Evolutionary conservation across 1,140 invertebrate species (phyloP), one percentile per base, ranked within the genome.

Genomic region (Hesperophylax magnus): DNA sequence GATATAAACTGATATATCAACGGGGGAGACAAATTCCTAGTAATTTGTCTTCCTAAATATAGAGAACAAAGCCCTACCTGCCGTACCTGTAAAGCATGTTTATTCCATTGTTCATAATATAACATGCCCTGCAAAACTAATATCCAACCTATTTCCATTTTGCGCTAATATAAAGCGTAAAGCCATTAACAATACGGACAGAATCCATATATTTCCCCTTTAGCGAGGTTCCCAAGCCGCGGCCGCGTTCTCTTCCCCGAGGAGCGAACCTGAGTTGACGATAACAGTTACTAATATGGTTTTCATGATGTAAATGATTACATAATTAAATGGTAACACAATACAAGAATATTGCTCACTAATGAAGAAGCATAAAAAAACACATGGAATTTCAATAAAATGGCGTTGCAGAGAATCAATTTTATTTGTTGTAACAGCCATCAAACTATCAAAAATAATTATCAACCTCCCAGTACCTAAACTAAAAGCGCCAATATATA

Each of bases 181-280:
- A 78, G 76, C 79, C 82, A 83, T 83, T 83, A 83, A 83, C 82
- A 83, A 83, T 80, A 72, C 79, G 82, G 79, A 78, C 82, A 83
- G 82, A 76, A 81, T 71, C 82, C 82, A 81, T 83, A 80, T 81
- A 83, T 83, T 80, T 80, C 67, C 80, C 78, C 78, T 82, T 82
- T 61, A 76, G 53, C 65, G 52, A 24, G 53, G 61, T 58, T 67
- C 78, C 78, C 53, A 65, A 69, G 71, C 47, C 78, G 71, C 63
- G 77, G 77, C 76, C 76, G 74, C 78, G 65, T 65, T 76, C 65
- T 52, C 61, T 78, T 75, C 81, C 81, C 63, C 54, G 18, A 77
- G 78, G 78, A 72, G 54, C 76, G 63, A 52, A 52, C 27, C 72
- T 34, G 34, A 77, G 81, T 72, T 82, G 81, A 82, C 78, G 72